Evolutionary conservation across 2,888 invertebrate species (phyloP), one percentile per base, ranked within the genome.

Genomic region (Odontocerum albicorne): DNA sequence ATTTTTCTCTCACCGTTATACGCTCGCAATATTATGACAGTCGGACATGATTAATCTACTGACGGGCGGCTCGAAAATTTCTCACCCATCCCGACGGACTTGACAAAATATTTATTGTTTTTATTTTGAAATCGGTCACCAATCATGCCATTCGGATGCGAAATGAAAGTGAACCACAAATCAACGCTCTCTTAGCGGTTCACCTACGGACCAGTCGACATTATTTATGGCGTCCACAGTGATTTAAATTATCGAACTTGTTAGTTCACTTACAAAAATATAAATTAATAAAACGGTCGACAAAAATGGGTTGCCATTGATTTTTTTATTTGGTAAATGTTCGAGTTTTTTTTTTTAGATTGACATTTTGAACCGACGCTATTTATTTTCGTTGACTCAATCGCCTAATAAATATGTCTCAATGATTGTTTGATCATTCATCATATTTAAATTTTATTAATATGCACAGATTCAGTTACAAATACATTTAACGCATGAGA

Each of bases 21-120:
- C 22, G 22, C 12, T n/a, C 22, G 4, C 16, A 43, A 38, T 15
- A 33, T 32, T 45, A 32, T 45, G 33, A 33, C 21, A 13, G 45
- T 19, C 17, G 45, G 27, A 32, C 22, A n/a, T 43, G 42, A 42
- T 27, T 43, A 43, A 43, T 43, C 16, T 7, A 16, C 21, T 12
- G 15, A 21, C 31, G 15, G 12, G 10, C 19, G 17, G n/a, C 13
- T n/a, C 16, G 12, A 33, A 22, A 8, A 33, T 16, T 12, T n/a
- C 20, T 12, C 15, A 15, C 40, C 4, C 17, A n/a, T 33, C 12
- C 32, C 38, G 35, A 4, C 12, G 21, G 8, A 31, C 22, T 38
- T 47, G 54, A 54, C 54, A 54, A 54, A 54, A 54, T 54, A 54
- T 54, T 54, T 54, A 54, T 47, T 54, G 47, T 47, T 31, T 22